Percentiles rank a stretch among this genome's conserved stretches.
phyloP scores from a whole-genome alignment of 2,797 vertebrate species.

The Pogonophryne albipinna region DNA sequence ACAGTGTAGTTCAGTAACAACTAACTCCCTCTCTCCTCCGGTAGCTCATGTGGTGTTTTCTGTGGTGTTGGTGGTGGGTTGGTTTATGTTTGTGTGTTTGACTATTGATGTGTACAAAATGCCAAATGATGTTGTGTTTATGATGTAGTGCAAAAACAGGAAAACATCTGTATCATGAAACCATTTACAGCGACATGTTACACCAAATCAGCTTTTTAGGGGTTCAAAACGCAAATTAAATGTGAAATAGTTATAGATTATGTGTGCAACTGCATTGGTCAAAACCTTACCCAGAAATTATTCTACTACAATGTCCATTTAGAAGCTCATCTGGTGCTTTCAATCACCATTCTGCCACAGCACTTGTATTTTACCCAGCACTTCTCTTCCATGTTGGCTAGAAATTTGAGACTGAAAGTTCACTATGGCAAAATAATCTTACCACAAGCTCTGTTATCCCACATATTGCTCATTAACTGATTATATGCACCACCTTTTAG shows the following conservation, averaged over 20 bases:
- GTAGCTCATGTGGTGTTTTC: conserved; percentile 38
- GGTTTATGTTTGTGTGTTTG: conserved; percentile 33
- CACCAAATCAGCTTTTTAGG: neutral
- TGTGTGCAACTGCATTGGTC: neutral
- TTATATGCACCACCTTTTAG: neutral
- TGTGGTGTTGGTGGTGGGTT: conserved; percentile 65
- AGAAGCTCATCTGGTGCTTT: neutral
- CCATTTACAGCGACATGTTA: neutral
- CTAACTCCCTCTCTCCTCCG: conserved; percentile 77
- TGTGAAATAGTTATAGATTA: neutral
- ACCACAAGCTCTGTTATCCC: neutral
- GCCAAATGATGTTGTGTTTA: conserved; percentile 32
- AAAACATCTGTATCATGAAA: conserved; percentile 81
- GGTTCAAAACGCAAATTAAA: neutral
- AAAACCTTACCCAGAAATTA: conserved; percentile 3
- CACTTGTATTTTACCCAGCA: neutral
- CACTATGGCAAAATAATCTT: neutral
- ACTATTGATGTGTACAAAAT: conserved; percentile 30
- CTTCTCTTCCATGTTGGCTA: neutral
- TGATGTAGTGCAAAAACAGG: conserved; percentile 14
- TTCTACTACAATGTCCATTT: neutral
- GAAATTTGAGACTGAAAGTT: neutral
- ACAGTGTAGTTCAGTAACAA: conserved; percentile 80
- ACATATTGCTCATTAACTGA: neutral
- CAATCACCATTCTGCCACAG: neutral